Conservation (phyloP, 2,888 invertebrate species). For the Lasioglossum villosulum region DNA sequence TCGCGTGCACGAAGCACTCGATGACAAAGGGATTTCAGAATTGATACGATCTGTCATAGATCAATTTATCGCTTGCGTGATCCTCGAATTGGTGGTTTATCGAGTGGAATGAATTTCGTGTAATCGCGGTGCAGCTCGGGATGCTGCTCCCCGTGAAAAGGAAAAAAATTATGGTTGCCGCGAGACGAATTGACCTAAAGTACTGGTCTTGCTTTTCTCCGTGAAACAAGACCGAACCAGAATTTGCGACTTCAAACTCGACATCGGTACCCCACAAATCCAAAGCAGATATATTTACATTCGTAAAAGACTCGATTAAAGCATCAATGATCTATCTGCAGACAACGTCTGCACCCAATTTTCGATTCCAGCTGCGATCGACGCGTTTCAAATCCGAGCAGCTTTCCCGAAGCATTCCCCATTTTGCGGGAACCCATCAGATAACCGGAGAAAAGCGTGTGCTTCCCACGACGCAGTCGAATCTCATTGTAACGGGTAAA, state of each 20-base stretch:
- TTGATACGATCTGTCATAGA: constrained; percentile 32
- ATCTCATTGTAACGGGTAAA: constrained; percentile 17
- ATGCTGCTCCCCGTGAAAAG: neutral
- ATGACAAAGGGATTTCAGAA: constrained; percentile 8
- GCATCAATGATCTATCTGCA: neutral
- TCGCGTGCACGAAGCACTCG: neutral
- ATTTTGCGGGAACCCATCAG: neutral
- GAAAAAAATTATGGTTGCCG: neutral
- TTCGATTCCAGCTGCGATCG: neutral
- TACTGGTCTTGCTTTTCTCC: neutral
- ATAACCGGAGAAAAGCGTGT: neutral
- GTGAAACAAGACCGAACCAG: neutral
- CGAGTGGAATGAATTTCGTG: constrained; percentile 65
- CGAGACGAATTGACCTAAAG: constrained; percentile 12
- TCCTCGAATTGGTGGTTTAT: constrained; percentile 49
- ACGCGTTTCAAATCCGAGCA: neutral
- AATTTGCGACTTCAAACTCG: neutral
- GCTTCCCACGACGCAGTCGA: constrained; percentile 18
- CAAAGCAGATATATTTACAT: neutral
- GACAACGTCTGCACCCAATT: neutral
- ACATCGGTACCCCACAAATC: neutral
- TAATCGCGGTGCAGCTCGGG: constrained; percentile 55
- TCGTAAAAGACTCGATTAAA: neutral
- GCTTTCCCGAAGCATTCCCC: neutral
- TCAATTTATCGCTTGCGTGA: constrained; percentile 43